phyloP scores from a whole-genome alignment of 2,113 vertebrate genomes.

The Bujurquina vittata region DNA sequence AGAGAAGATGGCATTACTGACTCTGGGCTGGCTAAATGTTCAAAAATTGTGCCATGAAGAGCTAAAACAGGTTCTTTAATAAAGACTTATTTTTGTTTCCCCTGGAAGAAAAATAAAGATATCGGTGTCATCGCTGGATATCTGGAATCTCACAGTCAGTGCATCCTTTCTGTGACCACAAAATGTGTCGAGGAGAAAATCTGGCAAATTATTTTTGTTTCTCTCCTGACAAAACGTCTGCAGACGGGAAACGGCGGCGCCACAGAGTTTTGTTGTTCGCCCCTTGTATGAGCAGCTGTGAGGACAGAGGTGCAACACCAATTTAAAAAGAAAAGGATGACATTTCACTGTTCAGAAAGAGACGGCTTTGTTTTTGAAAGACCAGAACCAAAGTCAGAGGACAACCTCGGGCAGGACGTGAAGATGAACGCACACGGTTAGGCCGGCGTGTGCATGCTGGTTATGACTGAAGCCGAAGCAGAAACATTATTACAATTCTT shows the following conservation, averaged over 20 bases:
- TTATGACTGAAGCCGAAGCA: background rate
- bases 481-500: background rate
- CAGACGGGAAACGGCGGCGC: background rate
- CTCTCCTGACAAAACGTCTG: conserved; percentile 6
- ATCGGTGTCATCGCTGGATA: background rate
- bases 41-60: background rate
- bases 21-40: background rate
- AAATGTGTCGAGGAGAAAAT: background rate
- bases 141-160: background rate
- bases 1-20: background rate
- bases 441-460: background rate
- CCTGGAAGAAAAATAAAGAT: background rate
- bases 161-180: background rate
- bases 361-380: background rate
- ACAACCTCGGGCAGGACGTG: too few relatives aligned
- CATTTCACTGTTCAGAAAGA: background rate
- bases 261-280: conserved; percentile 5
- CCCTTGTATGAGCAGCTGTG: too few relatives aligned
- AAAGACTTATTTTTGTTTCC: background rate
- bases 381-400: background rate
- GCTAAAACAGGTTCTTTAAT: background rate
- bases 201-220: conserved; percentile 15
- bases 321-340: background rate
- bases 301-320: accelerated
- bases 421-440: too few relatives aligned